These are phyloP conservation scores for Danio tinwini DNA, from an alignment of 2,797 vertebrate species.

Conservation along the genomic window DNA sequence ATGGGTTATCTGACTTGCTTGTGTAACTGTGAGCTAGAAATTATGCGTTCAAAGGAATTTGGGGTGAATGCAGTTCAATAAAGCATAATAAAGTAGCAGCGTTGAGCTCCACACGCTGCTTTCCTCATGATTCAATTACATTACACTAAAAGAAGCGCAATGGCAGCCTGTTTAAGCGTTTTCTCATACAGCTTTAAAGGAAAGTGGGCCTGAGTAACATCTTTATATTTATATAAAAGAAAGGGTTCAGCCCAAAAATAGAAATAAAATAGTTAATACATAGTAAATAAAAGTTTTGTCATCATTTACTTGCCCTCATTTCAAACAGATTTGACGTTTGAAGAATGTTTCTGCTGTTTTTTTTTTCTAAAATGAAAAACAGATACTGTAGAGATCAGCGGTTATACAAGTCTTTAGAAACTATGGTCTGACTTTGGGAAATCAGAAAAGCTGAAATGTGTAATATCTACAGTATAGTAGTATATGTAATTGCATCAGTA, in stretches of 20 bases:
- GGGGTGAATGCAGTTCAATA: background rate
- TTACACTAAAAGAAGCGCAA: background rate
- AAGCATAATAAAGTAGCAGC: background rate
- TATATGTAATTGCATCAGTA: too few relatives aligned
- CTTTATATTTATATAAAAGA: background rate
- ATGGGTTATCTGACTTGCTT: background rate
- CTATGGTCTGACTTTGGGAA: too few relatives aligned
- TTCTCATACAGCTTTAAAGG: background rate
- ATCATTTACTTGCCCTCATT: background rate
- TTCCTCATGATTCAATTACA: background rate
- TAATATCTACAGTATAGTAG: too few relatives aligned
- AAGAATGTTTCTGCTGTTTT: too few relatives aligned
- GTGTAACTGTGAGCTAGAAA: background rate
- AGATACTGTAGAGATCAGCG: too few relatives aligned
- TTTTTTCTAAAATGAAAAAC: too few relatives aligned
- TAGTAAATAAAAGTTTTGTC: background rate
- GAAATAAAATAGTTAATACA: too few relatives aligned
- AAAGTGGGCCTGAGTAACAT: too few relatives aligned
- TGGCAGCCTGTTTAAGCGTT: background rate
- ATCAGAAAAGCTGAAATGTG: too few relatives aligned
- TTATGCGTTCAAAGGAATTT: constrained; percentile 6
- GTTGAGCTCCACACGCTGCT: background rate
- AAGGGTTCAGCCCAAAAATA: background rate
- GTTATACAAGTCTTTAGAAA: too few relatives aligned
- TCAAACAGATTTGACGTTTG: too few relatives aligned